These are phyloP conservation scores for Ellobium chinense DNA, from an alignment of 2,888 invertebrate genomes.

Conservation along the genomic window DNA sequence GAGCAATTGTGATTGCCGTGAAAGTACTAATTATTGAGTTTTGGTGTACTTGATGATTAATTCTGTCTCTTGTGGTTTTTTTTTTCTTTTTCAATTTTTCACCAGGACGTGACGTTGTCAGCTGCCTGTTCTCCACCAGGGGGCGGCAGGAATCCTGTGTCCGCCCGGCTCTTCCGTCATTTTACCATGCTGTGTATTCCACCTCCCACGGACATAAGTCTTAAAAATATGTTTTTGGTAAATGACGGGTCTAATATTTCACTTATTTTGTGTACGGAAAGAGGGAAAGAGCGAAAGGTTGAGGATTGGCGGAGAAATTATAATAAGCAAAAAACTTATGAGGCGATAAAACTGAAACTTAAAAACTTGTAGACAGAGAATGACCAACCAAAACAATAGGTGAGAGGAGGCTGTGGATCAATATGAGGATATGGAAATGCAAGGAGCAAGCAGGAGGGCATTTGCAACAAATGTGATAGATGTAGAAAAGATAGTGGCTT, in stretches of 20 bases:
- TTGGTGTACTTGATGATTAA: background rate
- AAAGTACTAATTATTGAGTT: background rate
- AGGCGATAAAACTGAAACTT: background rate
- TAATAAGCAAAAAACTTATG: background rate
- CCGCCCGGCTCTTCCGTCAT: slow-evolving; percentile 77
- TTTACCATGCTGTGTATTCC: slow-evolving; percentile 79
- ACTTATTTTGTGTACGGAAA: no score
- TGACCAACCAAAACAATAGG: no score
- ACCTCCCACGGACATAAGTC: slow-evolving; percentile 77
- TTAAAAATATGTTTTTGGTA: slow-evolving; percentile 79
- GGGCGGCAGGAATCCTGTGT: slow-evolving; percentile 78
- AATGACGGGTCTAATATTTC: background rate
- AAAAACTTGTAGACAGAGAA: background rate
- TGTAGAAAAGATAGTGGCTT: no score
- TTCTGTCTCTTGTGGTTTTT: background rate
- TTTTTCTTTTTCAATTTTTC: background rate
- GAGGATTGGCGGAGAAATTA: background rate
- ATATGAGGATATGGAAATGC: no score
- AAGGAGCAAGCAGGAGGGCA: no score
- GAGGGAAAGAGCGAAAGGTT: background rate
- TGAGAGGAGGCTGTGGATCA: no score
- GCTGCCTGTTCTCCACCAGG: slow-evolving; percentile 80
- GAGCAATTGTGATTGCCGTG: background rate
- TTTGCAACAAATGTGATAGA: no score
- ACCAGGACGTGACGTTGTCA: slow-evolving; percentile 85